Evolutionary conservation across 2,888 invertebrate genomes (phyloP), one percentile per base, ranked within the genome.

Genomic region (Sipunculus nudus): DNA sequence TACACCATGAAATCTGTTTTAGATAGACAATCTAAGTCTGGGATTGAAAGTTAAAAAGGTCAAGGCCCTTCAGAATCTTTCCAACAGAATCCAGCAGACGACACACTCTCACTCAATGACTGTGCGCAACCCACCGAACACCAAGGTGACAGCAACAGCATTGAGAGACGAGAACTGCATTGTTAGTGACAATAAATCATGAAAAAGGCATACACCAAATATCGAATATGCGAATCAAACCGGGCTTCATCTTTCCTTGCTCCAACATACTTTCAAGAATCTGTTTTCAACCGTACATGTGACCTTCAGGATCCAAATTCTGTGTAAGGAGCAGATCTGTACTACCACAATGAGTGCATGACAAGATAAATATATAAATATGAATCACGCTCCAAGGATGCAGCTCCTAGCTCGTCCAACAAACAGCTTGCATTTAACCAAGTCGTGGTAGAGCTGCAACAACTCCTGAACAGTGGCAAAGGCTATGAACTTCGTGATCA

Each of bases 341-440:
- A 47, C 19, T 47, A 47, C 21, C 47, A 47, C 28, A 47, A 47
- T 25, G 47, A 21, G 13, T 47, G 28, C 28, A 47, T 47, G 47
- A 47, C 47, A 10, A 47, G 26, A 28, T 47, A 47, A 8, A 16
- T 26, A 28, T 47, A 47, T 26, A 47, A 47, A 28, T 47, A 16
- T 47, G 47, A 47, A 10, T 47, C 47, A 16, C 28, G 47, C 19
- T 8, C 8, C 28, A 26, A 47, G 28, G 28, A 21, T 16, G 13
- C 19, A 6, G 6, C 8, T 26, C 47, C 47, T 25, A 13, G 26
- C 6, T 8, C 26, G 47, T 47, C 47, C 10, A 6, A 16, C 6
- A 47, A 47, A 26, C 23, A 47, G 28, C 47, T 13, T 26, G 29
- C 47, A 47, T 47, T 21, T 21, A 10, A 26, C 13, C 47, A 47